Conservation (phyloP, 2,888 invertebrate species). For the Phalera bucephala region DNA sequence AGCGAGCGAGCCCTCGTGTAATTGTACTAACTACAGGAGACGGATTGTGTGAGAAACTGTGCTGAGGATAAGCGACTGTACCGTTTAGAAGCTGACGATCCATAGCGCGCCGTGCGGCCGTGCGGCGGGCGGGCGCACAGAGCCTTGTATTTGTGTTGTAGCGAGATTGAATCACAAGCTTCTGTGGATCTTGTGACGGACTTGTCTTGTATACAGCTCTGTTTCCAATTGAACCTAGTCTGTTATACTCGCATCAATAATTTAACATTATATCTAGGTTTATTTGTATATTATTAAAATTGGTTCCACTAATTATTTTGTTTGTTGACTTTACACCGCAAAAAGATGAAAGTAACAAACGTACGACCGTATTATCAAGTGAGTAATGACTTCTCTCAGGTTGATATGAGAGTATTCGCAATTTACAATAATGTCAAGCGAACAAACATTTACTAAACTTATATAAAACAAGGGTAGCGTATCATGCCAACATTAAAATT, state of each 20-base stretch:
- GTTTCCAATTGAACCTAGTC: too few relatives aligned
- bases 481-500: conserved; percentile 2
- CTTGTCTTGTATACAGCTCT: background rate
- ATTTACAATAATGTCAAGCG: background rate
- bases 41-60: conserved; percentile 26
- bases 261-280: too few relatives aligned
- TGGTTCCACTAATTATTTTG: too few relatives aligned
- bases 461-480: background rate
- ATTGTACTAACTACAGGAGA: conserved; percentile 37
- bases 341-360: too few relatives aligned
- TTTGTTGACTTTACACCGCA: too few relatives aligned
- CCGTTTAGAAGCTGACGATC: conserved; percentile 10
- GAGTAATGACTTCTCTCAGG: too few relatives aligned
- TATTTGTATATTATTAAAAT: too few relatives aligned
- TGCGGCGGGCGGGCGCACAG: background rate
- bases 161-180: background rate
- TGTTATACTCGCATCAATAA: too few relatives aligned
- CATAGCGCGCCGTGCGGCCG: conserved; percentile 9
- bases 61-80: conserved; percentile 15
- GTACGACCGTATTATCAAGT: too few relatives aligned
- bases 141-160: background rate
- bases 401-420: too few relatives aligned
- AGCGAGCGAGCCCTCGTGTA: conserved; percentile 16
- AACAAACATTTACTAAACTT: background rate
- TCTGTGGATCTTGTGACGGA: background rate